phyloP scores from a whole-genome alignment of 2,888 invertebrate species.

The Campaea margaritaria region DNA sequence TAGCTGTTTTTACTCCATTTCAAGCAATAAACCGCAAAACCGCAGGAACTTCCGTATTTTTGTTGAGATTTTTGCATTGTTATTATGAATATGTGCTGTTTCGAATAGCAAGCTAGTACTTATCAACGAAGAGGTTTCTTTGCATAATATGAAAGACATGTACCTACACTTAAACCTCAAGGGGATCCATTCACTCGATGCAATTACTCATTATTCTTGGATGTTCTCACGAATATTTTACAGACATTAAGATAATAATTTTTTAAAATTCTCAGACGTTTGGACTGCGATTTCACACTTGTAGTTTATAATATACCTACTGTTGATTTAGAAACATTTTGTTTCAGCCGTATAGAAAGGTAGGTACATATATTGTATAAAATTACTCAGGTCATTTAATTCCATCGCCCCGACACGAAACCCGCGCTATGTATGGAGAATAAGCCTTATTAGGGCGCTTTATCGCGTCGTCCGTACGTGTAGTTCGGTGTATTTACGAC shows the following conservation, averaged over 20 bases:
- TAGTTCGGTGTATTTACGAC: conserved; percentile 67
- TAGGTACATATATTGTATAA: conserved; percentile 16
- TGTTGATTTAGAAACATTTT: conserved; percentile 7
- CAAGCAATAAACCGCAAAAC: conserved; percentile 66
- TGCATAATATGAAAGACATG: conserved; percentile 16
- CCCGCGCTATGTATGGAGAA: conserved; percentile 64
- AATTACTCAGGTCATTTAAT: conserved; percentile 52
- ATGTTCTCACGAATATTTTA: conserved; percentile 41
- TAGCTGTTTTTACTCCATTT: conserved; percentile 48
- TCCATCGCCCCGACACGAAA: conserved; percentile 54
- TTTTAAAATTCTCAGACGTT: conserved; percentile 18
- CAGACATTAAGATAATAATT: conserved; percentile 16
- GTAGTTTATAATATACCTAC: not conserved
- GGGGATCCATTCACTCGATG: conserved; percentile 34
- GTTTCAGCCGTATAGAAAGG: conserved; percentile 4
- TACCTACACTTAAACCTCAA: conserved; percentile 27
- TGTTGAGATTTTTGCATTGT: conserved; percentile 67
- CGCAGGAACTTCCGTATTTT: conserved; percentile 67
- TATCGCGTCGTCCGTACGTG: conserved; percentile 69
- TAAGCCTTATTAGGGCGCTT: conserved; percentile 73
- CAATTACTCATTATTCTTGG: conserved; percentile 38
- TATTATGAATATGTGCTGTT: conserved; percentile 41
- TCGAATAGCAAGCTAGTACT: conserved; percentile 32
- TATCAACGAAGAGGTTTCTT: conserved; percentile 32
- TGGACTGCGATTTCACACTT: not conserved